These are phyloP conservation scores for Octonoba sinensis DNA, from an alignment of 2,888 invertebrate species.

Conservation along the genomic window DNA sequence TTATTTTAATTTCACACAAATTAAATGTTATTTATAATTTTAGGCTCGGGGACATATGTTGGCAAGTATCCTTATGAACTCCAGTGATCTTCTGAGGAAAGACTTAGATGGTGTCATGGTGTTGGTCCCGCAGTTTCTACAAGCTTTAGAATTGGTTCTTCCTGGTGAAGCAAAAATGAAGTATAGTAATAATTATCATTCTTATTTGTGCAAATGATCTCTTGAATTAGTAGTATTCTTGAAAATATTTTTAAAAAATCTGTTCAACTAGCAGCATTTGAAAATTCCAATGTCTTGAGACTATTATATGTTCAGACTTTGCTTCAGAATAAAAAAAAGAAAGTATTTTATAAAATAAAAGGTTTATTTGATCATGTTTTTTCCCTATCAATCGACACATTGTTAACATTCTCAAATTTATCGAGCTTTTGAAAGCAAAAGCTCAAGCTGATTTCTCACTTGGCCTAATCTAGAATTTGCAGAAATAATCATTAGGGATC, in stretches of 20 bases:
- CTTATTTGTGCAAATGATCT: neutral
- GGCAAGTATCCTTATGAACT: slow-evolving; percentile 88
- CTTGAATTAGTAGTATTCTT: neutral
- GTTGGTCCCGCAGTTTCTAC: slow-evolving; percentile 88
- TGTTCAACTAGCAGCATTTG: neutral
- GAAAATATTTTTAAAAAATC: neutral
- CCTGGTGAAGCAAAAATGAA: slow-evolving; percentile 79
- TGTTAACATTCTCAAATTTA: no score
- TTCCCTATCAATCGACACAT: no score
- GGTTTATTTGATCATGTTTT: no score
- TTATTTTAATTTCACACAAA: neutral
- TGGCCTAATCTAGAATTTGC: no score
- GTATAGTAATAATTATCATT: slow-evolving; percentile 1
- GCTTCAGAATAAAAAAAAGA: no score
- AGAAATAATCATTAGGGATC: no score
- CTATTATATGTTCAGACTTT: no score
- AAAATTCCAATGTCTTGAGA: no score
- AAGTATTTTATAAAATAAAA: no score
- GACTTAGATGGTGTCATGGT: slow-evolving; percentile 94
- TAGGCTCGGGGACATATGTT: slow-evolving; percentile 76
- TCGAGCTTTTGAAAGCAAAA: no score
- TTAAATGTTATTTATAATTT: slow-evolving; percentile 2
- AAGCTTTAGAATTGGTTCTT: slow-evolving; percentile 90
- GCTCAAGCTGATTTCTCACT: no score
- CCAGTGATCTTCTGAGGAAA: slow-evolving; percentile 87